These are phyloP conservation scores for Schmidtea mediterranea DNA, from an alignment of 1,140 invertebrate genomes.

Conservation along the genomic window DNA sequence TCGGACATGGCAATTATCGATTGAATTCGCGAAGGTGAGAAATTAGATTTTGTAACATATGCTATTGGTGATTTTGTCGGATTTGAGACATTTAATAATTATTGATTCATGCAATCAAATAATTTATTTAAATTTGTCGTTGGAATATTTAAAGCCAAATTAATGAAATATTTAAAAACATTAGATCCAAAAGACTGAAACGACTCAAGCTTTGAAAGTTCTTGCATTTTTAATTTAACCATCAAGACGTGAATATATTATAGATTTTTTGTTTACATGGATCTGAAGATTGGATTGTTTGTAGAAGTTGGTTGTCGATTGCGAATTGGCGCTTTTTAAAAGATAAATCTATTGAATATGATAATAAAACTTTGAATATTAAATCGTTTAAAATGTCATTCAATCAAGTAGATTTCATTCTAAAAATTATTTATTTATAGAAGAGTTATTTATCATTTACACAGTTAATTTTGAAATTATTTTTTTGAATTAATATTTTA, in stretches of 20 bases:
- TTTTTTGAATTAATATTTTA: too few species aligned
- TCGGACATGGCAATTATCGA: background rate
- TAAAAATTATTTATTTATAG: slow-evolving; percentile 25
- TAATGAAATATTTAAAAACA: slow-evolving; percentile 48
- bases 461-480: too few species aligned
- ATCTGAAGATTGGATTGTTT: slow-evolving; percentile 4
- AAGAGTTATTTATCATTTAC: background rate
- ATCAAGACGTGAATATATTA: background rate
- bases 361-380: background rate
- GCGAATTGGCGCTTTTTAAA: slow-evolving; percentile 38
- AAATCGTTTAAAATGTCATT: slow-evolving; percentile 3
- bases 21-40: background rate
- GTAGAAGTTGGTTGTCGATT: slow-evolving; percentile 37
- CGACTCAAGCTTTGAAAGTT: slow-evolving; percentile 34
- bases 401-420: slow-evolving; percentile 4
- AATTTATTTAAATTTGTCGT: slow-evolving; percentile 83
- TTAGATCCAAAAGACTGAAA: slow-evolving; percentile 73
- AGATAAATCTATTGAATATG: background rate
- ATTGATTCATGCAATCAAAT: slow-evolving; percentile 72
- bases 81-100: slow-evolving; percentile 26
- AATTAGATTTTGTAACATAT: slow-evolving; percentile 1
- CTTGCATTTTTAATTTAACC: background rate
- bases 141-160: slow-evolving; percentile 68
- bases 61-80: background rate
- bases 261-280: slow-evolving; percentile 1